Conservation (phyloP, 1,140 invertebrate species). For the Tenebrio molitor region DNA sequence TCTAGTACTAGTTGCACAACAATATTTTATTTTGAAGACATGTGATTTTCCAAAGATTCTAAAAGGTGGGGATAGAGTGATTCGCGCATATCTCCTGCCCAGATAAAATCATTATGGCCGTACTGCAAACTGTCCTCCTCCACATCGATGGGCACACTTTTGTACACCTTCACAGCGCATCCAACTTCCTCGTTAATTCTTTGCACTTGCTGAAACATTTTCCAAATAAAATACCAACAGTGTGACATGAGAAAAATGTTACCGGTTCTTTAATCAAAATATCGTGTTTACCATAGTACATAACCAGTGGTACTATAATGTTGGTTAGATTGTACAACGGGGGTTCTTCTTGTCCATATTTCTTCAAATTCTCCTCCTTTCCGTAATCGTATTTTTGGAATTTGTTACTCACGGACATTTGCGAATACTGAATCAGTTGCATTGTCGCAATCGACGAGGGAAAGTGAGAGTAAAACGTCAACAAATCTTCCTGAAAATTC, state of each 20-base stretch:
- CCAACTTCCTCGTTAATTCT: not conserved
- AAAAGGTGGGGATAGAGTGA: too few species aligned
- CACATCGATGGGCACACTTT: not conserved
- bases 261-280: not conserved
- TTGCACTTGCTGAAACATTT: not conserved
- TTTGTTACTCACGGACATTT: not conserved
- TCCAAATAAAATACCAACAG: not conserved
- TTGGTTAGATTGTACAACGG: not conserved
- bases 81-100: too few species aligned
- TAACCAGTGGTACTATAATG: not conserved
- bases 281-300: conserved; percentile 14
- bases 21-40: too few species aligned
- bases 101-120: not conserved
- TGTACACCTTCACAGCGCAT: not conserved
- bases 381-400: too few species aligned
- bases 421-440: not conserved
- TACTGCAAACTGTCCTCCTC: not conserved
- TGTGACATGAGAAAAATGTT: not conserved
- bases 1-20: too few species aligned
- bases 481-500: conserved; percentile 1
- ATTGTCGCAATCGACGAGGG: not conserved
- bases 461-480: not conserved
- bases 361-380: not conserved
- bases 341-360: not conserved
- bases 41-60: too few species aligned